Evolutionary conservation across 2,113 vertebrate genomes (phyloP).

Genomic region (Anseranas semipalmata): DNA sequence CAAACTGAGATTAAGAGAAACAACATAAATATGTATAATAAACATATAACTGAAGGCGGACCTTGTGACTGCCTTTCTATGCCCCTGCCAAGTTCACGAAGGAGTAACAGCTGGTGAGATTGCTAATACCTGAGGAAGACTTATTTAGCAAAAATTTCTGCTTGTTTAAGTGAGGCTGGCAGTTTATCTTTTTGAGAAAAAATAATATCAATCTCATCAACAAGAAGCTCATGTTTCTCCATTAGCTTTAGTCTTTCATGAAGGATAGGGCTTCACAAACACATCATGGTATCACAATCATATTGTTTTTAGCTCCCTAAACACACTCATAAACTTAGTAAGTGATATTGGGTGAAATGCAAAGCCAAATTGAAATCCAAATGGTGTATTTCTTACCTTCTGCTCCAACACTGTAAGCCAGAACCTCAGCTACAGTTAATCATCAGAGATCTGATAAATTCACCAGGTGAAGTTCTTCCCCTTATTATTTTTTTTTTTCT

Average conservation of each 20-base stretch:
- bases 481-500: background rate
- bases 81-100: background rate
- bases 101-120: background rate
- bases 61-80: background rate
- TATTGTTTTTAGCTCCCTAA: background rate
- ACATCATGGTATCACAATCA: background rate
- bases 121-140: background rate
- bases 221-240: background rate
- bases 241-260: background rate
- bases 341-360: background rate
- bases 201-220: background rate
- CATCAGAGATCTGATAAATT: background rate
- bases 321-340: background rate
- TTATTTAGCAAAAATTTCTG: background rate
- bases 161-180: background rate
- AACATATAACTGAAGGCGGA: background rate
- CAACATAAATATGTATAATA: background rate
- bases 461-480: background rate
- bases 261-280: background rate
- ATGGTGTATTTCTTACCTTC: background rate
- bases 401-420: background rate
- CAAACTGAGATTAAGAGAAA: background rate
- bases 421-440: background rate
- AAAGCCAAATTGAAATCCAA: background rate
- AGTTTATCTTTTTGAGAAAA: background rate